phyloP scores from a whole-genome alignment of 2,113 vertebrate genomes.

The Zosterops borbonicus region DNA sequence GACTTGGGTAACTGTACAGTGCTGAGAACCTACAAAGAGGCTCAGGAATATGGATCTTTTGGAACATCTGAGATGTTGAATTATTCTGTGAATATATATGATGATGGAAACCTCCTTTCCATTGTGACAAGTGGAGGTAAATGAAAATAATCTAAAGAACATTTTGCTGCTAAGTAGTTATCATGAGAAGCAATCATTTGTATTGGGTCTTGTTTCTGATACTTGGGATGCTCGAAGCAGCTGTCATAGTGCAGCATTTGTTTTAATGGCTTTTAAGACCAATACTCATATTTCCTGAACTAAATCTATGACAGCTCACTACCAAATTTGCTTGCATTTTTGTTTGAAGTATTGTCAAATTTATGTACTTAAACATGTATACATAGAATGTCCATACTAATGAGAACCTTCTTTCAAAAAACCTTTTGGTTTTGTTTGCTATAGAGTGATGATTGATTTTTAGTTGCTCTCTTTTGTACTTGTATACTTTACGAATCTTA shows the following conservation, averaged over 20 bases:
- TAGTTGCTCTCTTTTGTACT: neutral
- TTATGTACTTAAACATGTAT: neutral
- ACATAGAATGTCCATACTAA: rapidly evolving
- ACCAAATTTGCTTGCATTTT: neutral
- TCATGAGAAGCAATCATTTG: neutral
- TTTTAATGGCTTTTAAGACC: neutral
- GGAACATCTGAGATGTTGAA: slow-evolving; percentile 96
- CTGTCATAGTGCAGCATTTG: rapidly evolving
- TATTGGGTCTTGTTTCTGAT: neutral
- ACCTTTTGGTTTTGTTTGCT: neutral
- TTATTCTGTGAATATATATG: slow-evolving; percentile 95
- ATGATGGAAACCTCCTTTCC: slow-evolving; percentile 94
- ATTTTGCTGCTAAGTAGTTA: neutral
- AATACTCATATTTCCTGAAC: neutral
- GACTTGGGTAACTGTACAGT: slow-evolving; percentile 85
- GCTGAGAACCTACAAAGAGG: slow-evolving; percentile 88
- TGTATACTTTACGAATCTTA: neutral
- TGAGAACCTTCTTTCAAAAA: neutral
- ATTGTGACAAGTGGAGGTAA: slow-evolving; percentile 97
- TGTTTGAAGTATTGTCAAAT: neutral
- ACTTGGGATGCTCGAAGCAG: neutral
- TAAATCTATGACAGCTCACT: neutral
- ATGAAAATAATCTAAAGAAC: neutral
- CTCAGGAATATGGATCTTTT: slow-evolving; percentile 90
- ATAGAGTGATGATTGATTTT: neutral